These are phyloP conservation scores for Geopemphigus sp. DNA, from an alignment of 1,140 invertebrate species.

Conservation along the genomic window DNA sequence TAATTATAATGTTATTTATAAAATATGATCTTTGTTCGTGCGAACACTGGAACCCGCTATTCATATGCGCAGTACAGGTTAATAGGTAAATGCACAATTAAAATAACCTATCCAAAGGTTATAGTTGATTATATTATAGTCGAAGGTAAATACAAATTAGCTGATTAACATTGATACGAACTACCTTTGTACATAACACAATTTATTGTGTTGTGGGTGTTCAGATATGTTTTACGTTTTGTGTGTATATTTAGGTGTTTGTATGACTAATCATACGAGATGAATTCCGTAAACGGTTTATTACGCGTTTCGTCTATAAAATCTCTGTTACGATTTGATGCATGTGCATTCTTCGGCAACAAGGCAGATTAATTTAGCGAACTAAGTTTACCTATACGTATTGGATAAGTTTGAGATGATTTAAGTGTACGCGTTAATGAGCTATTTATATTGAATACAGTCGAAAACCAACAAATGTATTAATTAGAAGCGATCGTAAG, in stretches of 20 bases:
- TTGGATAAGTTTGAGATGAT: not conserved
- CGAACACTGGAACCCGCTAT: not conserved
- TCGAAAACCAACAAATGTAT: not conserved
- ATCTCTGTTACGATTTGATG: not conserved
- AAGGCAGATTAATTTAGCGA: not conserved
- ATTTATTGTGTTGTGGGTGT: constrained; percentile 2
- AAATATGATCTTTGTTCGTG: not conserved
- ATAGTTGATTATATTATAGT: constrained; percentile 21
- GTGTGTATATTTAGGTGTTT: too few species aligned
- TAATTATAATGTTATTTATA: not conserved
- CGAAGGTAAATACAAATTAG: constrained; percentile 26
- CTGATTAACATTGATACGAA: constrained; percentile 1
- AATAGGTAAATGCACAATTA: constrained; percentile 29
- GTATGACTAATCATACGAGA: not conserved
- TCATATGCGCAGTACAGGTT: constrained; percentile 28
- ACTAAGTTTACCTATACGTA: not conserved
- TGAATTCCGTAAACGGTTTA: not conserved
- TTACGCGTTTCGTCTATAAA: not conserved
- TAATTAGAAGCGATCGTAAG: not conserved
- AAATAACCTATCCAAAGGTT: constrained; percentile 34
- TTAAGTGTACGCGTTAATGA: not conserved
- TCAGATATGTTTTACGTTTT: constrained; percentile 1
- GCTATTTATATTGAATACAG: not conserved
- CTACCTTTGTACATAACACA: constrained; percentile 24
- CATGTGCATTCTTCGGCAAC: not conserved